Evolutionary conservation across 2,888 invertebrate species (phyloP), one percentile per base, ranked within the genome.

Genomic region (Andrena flavipes): DNA sequence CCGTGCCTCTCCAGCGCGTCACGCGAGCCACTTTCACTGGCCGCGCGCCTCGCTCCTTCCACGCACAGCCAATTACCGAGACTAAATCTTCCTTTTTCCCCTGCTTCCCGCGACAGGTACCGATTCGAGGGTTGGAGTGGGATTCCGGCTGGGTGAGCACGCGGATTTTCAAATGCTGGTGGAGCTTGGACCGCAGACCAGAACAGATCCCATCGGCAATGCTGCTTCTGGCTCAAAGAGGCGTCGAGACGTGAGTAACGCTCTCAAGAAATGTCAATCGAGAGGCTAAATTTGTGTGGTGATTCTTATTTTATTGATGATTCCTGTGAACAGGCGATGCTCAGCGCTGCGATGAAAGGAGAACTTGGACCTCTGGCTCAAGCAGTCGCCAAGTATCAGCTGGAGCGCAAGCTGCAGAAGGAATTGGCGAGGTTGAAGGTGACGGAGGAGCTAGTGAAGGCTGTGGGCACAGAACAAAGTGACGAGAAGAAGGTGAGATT

Each of bases 151-250:
- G 60, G 97, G 97, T 0, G 96, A 97, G 91, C 97, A 97, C 93
- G 97, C 97, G 0, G 97, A 97, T 93, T 96, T 97, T 90, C 97
- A 97, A 92, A 95, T 97, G 1, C 90, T 97, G 86, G 91, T 97
- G 1, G 97, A 97, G 91, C 92, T 97, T 33, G 97, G 97, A 0
- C 97, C 97, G 0, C 97, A 97, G 92, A 96, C 95, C 0, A 95
- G 97, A 83, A 97, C 97, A 0, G 95, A 96, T 82, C 95, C 96
- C 1, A 94, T 97, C 8, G 96, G 96, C 29, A 80, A 72, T n/a
- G 68, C 49, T 0, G 82, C 56, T 23, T 56, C 56, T 3, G 10
- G 84, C 0, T 56, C 82, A 1, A 85, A 85, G 6, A 84, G 75
- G 48, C 82, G 88, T 13, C 69, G 88, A 71, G 82, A 88, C 7